phyloP scores from a whole-genome alignment of 2,113 vertebrate species.

The Bujurquina vittata region DNA sequence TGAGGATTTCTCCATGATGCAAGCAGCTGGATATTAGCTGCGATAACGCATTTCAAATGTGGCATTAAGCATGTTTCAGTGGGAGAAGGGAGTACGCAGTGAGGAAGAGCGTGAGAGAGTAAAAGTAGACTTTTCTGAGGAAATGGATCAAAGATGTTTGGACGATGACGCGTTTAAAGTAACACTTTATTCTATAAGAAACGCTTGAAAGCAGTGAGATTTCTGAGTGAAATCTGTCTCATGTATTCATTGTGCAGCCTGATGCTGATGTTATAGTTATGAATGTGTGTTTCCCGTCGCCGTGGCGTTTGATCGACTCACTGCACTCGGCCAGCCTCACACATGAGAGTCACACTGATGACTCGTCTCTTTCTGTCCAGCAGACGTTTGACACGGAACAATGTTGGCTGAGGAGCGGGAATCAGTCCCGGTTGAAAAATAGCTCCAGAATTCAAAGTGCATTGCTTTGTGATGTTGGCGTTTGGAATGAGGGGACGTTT shows the following conservation, averaged over 20 bases:
- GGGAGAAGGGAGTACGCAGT: not conserved
- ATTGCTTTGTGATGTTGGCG: no score
- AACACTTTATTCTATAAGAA: not conserved
- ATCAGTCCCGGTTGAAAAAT: not conserved
- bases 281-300: not conserved
- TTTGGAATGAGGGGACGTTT: no score
- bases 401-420: not conserved
- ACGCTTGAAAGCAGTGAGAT: not conserved
- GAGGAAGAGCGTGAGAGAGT: not conserved
- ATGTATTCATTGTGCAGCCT: not conserved
- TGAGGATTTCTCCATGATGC: not conserved
- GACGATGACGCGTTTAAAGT: no score
- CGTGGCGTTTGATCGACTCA: no score
- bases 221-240: not conserved
- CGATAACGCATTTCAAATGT: not conserved
- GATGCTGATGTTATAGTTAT: not conserved
- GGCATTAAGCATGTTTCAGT: not conserved
- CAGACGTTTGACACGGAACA: not conserved
- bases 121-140: not conserved
- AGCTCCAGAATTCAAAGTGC: not conserved
- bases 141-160: not conserved
- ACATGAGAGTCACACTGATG: fast-evolving
- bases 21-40: not conserved
- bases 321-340: fast-evolving
- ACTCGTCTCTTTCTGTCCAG: not conserved